phyloP scores from a whole-genome alignment of 2,113 vertebrate species.

The Trematocara nigrifrons region DNA sequence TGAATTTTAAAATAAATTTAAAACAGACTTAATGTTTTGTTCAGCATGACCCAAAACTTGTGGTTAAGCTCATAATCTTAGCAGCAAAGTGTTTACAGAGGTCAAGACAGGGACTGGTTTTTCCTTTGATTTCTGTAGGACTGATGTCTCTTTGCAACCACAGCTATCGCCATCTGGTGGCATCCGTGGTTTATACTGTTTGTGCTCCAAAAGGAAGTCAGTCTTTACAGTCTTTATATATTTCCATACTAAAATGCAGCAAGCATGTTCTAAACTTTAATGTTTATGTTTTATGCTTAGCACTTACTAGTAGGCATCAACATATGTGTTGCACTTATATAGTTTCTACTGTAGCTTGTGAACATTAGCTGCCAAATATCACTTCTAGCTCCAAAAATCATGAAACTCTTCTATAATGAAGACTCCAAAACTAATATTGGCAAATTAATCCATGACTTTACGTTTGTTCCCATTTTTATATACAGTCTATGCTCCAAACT shows the following conservation, averaged over 20 bases:
- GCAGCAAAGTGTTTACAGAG: accelerated
- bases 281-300: neutral
- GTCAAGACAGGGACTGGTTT: accelerated
- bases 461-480: neutral
- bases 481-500: neutral
- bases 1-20: neutral
- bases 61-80: neutral
- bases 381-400: neutral
- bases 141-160: neutral
- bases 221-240: neutral
- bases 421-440: neutral
- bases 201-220: neutral
- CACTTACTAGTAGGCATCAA: neutral
- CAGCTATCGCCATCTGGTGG: neutral
- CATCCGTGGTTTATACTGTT: neutral
- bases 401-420: neutral
- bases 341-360: neutral
- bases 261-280: neutral
- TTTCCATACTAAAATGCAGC: neutral
- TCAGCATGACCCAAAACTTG: neutral
- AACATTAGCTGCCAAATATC: neutral
- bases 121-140: neutral
- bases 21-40: neutral
- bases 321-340: neutral
- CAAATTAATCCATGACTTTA: neutral